A percentile compares a stretch with the other conserved stretches of the same genome.
phyloP scores from a whole-genome alignment of 1,140 invertebrate species.

The Trypoxylus dichotomus region DNA sequence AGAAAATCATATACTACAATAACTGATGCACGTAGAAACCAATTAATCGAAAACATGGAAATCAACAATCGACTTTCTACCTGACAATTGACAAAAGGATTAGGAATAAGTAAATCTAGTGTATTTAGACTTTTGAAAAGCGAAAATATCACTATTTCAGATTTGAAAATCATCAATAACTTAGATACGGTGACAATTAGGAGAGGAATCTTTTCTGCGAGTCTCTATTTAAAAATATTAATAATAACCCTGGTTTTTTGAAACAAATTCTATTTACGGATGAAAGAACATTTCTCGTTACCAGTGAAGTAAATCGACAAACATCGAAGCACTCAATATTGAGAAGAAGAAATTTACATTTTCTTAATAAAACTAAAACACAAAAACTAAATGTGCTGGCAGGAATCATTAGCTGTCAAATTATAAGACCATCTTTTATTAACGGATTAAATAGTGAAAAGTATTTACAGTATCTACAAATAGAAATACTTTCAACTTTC shows the following conservation, averaged over 20 bases:
- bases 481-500: neutral
- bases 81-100: neutral
- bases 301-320: neutral
- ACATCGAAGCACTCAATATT: neutral
- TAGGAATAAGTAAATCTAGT: too few relatives aligned
- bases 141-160: constrained; percentile 11
- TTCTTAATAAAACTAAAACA: too few relatives aligned
- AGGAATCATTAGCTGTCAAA: neutral
- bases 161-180: too few relatives aligned
- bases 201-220: neutral
- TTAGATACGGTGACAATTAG: too few relatives aligned
- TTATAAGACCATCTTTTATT: constrained; percentile 4
- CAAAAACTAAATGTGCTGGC: constrained; percentile 5
- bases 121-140: too few relatives aligned
- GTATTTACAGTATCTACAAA: constrained; percentile 23
- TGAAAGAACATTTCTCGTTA: too few relatives aligned
- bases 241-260: neutral
- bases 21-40: too few relatives aligned
- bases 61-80: neutral
- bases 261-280: too few relatives aligned
- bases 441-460: constrained; percentile 10
- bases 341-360: too few relatives aligned
- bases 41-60: neutral
- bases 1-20: constrained; percentile 5
- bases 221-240: neutral